Conservation (phyloP, 2,888 invertebrate genomes). For the Podabrus alpinus region DNA sequence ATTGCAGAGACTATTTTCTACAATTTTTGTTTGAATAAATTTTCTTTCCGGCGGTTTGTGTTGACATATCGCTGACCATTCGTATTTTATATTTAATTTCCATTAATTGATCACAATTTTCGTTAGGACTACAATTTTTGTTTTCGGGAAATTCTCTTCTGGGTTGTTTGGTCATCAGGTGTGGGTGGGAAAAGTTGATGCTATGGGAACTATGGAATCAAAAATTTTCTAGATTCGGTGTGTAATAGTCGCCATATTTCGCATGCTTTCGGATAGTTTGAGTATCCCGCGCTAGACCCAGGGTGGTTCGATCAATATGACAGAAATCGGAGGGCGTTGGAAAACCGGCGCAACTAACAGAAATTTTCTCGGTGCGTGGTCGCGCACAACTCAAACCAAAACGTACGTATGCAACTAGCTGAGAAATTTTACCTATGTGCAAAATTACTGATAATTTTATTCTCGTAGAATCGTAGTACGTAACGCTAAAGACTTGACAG, state of each 20-base stretch:
- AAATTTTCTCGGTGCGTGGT: constrained; percentile 34
- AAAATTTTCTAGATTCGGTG: constrained; percentile 15
- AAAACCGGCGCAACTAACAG: constrained; percentile 37
- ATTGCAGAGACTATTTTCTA: not conserved
- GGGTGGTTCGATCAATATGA: constrained; percentile 52
- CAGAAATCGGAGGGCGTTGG: constrained; percentile 43
- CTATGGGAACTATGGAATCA: not conserved
- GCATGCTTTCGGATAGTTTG: constrained; percentile 38
- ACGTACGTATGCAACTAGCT: constrained; percentile 33
- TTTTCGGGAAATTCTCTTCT: not conserved
- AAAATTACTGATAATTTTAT: constrained; percentile 24
- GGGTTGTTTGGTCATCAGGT: not conserved
- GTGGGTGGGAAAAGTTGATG: not conserved
- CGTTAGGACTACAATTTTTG: not conserved
- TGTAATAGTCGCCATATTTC: constrained; percentile 23
- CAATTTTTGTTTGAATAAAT: not conserved
- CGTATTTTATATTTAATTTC: not conserved
- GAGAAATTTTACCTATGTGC: constrained; percentile 35
- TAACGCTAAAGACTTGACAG: constrained; percentile 18
- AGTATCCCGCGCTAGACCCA: constrained; percentile 52
- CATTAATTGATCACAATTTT: not conserved
- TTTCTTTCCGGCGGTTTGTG: not conserved
- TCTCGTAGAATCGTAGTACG: constrained; percentile 22
- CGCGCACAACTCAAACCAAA: constrained; percentile 32
- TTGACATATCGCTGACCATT: not conserved